Evolutionary conservation across 2,888 invertebrate species (phyloP).

Genomic region (Tuberolachnus salignus): DNA sequence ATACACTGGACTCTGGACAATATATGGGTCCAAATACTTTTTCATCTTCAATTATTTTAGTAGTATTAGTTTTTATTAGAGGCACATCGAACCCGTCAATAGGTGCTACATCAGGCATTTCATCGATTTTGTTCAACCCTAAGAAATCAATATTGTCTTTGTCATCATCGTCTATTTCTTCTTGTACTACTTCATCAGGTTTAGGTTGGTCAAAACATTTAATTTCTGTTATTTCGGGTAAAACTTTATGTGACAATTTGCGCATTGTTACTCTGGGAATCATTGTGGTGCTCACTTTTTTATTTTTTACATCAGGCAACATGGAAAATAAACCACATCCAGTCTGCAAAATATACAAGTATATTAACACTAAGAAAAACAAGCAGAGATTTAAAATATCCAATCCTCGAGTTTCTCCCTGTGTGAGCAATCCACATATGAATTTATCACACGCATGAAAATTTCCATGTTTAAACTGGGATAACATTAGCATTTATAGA

Average conservation of each 20-base stretch:
- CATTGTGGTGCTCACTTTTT: constrained; percentile 60
- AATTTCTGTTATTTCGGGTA: background rate
- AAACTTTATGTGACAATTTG: constrained; percentile 1
- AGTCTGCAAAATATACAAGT: constrained; percentile 65
- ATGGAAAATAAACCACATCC: constrained; percentile 72
- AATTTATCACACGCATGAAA: too few relatives aligned
- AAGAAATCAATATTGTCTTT: constrained; percentile 63
- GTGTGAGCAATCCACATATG: too few relatives aligned
- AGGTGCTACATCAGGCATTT: constrained; percentile 34
- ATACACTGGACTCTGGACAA: constrained; percentile 30
- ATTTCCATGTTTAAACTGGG: too few relatives aligned
- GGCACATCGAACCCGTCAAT: constrained; percentile 48
- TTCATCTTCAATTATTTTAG: constrained; percentile 10
- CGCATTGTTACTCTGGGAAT: constrained; percentile 58
- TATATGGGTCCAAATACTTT: constrained; percentile 42
- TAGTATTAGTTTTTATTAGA: constrained; percentile 18
- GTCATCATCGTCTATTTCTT: constrained; percentile 62
- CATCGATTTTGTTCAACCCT: constrained; percentile 60
- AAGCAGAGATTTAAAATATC: too few relatives aligned
- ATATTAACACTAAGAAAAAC: background rate
- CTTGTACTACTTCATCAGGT: constrained; percentile 59
- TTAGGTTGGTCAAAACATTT: constrained; percentile 23
- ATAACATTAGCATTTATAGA: too few relatives aligned
- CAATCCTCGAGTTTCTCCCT: too few relatives aligned
- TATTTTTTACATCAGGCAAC: constrained; percentile 72